These are phyloP conservation scores for Myodes glareolus DNA, from an alignment of 2,113 vertebrate genomes.

Conservation along the genomic window DNA sequence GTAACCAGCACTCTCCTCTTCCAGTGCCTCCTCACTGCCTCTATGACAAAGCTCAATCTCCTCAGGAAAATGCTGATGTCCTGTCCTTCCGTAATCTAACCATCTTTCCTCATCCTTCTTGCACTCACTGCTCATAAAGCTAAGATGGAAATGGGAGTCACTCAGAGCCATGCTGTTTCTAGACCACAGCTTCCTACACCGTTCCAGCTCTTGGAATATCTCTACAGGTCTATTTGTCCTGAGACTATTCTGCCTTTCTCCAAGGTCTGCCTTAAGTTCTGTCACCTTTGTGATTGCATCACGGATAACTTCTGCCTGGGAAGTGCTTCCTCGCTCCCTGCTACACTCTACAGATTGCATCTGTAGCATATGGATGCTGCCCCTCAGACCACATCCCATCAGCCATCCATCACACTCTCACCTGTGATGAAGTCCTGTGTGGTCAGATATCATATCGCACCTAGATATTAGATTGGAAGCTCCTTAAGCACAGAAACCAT, in stretches of 20 bases:
- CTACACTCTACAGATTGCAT: background rate
- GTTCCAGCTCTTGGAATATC: background rate
- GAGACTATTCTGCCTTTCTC: background rate
- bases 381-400: background rate
- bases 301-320: background rate
- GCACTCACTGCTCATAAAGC: background rate
- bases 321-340: background rate
- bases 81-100: background rate
- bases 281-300: background rate
- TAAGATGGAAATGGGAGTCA: background rate
- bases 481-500: background rate
- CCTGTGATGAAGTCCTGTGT: background rate
- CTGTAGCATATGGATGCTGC: background rate
- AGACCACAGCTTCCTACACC: background rate
- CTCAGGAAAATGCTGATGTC: background rate
- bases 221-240: background rate
- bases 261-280: background rate
- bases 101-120: background rate
- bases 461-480: background rate
- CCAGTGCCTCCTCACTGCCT: background rate
- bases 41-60: background rate
- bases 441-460: too few species aligned
- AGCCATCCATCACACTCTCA: background rate
- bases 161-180: background rate
- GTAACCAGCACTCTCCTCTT: background rate